Evolutionary conservation across 2,797 vertebrate species (phyloP).

Genomic region (Onychomys arenicola): DNA sequence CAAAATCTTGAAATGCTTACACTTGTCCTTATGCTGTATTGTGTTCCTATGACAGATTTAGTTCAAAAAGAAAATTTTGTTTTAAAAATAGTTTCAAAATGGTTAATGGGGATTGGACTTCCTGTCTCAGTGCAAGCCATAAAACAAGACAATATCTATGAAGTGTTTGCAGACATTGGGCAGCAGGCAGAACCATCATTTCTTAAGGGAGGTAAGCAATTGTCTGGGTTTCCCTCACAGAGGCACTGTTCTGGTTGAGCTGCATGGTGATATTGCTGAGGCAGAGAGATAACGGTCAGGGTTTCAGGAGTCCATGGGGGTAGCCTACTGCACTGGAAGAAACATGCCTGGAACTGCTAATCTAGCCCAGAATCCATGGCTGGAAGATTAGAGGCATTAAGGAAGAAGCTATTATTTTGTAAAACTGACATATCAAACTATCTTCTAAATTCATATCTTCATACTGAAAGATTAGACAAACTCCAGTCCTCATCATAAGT

Average conservation of each 20-base stretch:
- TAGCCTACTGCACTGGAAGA: neutral
- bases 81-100: slow-evolving; percentile 46
- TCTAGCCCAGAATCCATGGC: neutral
- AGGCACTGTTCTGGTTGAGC: no score
- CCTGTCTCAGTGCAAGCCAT: neutral
- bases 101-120: neutral
- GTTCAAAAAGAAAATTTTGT: slow-evolving; percentile 18
- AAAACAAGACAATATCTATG: neutral
- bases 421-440: neutral
- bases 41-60: slow-evolving; percentile 23
- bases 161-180: neutral
- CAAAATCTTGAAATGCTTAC: neutral
- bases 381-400: neutral
- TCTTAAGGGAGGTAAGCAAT: neutral
- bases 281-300: neutral
- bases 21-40: neutral
- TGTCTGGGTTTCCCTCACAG: neutral
- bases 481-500: neutral
- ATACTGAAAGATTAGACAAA: neutral
- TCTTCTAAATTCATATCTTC: neutral
- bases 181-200: neutral
- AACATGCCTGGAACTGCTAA: neutral
- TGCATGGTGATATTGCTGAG: neutral
- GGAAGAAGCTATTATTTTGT: neutral
- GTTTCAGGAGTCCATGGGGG: neutral